Base-by-base conservation (phyloP, 2,888 invertebrate species). In the Diaphora mendica region DNA sequence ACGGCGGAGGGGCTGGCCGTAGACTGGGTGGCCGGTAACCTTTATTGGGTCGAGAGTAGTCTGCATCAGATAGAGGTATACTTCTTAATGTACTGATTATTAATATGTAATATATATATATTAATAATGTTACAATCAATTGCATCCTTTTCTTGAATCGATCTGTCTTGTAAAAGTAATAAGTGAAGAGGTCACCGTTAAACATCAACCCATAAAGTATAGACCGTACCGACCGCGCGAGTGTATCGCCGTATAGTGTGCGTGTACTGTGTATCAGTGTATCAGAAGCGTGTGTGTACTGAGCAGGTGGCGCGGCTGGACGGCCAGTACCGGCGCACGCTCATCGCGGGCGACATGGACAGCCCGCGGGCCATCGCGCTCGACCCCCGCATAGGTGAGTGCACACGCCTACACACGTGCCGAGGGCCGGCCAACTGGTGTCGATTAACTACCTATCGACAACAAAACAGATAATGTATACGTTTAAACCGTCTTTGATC, bases 1-100 rank as follows among this genome's bases (percentile, higher is more conserved):
- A 98, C 98, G 2, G 98, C 98, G 0, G 99, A 99, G 94, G 99
- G 98, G 1, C 93, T 98, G 80, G 98, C 98, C 1, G 98, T 98
- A 3, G 98, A 98, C 93, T 98, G 98, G 98, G 97, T 98, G 79
- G 98, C 97, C 35, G 96, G 97, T 85, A 98, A 98, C 94, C 94
- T 98, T 9, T 98, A 98, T 93, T 98, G 98, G 98, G 98, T 98
- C 30, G 98, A 98, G 91, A 97, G 97, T 89, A 97, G 97, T 87
- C 92, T 98, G 81, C 98, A 97, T 89, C 98, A 98, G 93, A 98
- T 98, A 76, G 98, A 98, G 96, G 98, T 98, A 64, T 2, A 23
- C 33, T 26, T 20, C 33, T 30, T 7, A 35, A 33, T 33, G 9
- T n/a, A 33, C 17, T 59, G 17, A 5, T 48, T 48, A 48, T 48